Percentiles rank a stretch among this genome's conserved stretches.
These are phyloP conservation scores for Melanocharis versteri DNA, from an alignment of 2,113 vertebrate genomes.

Conservation along the genomic window DNA sequence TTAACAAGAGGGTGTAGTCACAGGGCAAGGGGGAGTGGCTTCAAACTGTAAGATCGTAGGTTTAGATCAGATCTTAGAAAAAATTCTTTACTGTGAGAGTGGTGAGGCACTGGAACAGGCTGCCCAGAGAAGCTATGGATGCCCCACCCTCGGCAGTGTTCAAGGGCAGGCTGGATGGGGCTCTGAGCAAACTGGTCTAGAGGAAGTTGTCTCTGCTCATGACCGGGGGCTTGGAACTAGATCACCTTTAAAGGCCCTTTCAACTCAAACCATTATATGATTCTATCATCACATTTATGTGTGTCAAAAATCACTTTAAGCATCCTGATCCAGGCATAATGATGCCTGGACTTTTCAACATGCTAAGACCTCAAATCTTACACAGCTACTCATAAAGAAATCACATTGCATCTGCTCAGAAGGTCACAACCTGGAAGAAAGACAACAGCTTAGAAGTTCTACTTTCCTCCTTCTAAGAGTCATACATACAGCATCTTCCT, in stretches of 20 bases:
- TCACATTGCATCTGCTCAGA: not conserved
- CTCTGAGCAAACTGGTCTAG: not conserved
- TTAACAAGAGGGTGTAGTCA: not conserved
- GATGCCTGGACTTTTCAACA: not conserved
- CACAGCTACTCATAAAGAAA: not conserved
- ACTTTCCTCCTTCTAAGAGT: not conserved
- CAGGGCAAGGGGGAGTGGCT: not conserved
- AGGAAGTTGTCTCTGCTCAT: not conserved
- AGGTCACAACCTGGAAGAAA: not conserved
- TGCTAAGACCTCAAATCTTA: not conserved
- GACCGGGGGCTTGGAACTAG: not conserved
- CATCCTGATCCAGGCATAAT: not conserved
- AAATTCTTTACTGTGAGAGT: not conserved
- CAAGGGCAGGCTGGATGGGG: not conserved
- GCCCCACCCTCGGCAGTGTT: not conserved
- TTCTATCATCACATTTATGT: not conserved
- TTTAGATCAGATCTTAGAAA: not conserved
- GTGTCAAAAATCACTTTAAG: not conserved
- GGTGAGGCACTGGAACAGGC: not conserved
- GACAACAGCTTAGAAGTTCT: not conserved
- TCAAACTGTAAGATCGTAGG: not conserved
- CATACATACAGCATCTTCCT: not conserved
- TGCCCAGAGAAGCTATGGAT: not conserved
- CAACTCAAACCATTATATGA: not conserved
- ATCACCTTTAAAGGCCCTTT: not conserved